Percentiles rank a stretch among this genome's conserved stretches.
Evolutionary conservation across 2,888 invertebrate species (phyloP).

Genomic region (Altica lythri): DNA sequence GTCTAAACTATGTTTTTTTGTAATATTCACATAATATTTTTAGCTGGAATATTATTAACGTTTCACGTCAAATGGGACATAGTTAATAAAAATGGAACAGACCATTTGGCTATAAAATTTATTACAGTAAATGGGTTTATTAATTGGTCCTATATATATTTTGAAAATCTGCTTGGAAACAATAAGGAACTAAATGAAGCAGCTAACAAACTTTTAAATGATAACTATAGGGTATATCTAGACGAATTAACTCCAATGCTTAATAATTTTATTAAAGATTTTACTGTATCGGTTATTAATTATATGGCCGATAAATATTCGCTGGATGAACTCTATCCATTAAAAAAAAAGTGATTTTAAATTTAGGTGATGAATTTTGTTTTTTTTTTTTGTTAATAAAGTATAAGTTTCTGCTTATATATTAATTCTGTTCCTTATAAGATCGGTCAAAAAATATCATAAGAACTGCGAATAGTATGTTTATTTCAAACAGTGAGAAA

Average conservation of each 20-base stretch:
- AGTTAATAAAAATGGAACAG: not conserved
- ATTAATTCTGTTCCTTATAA: too few species aligned
- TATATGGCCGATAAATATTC: not conserved
- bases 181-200: slow-evolving; percentile 63
- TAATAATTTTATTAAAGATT: slow-evolving; percentile 62
- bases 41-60: not conserved
- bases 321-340: slow-evolving; percentile 4
- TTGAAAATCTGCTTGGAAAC: slow-evolving; percentile 71
- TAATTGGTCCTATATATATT: slow-evolving; percentile 59
- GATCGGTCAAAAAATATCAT: too few species aligned
- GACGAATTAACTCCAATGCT: slow-evolving; percentile 69
- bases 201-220: slow-evolving; percentile 73
- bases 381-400: too few species aligned
- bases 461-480: too few species aligned
- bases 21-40: too few species aligned
- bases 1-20: too few species aligned
- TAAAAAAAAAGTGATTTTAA: too few species aligned
- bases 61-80: not conserved
- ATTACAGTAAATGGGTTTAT: not conserved
- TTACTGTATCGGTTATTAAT: slow-evolving; percentile 48
- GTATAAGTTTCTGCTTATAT: too few species aligned
- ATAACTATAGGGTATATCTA: slow-evolving; percentile 70
- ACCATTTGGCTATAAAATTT: not conserved
- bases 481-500: too few species aligned
- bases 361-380: too few species aligned